Base-by-base conservation (phyloP, 2,888 invertebrate species). In the Serripes groenlandicus region DNA sequence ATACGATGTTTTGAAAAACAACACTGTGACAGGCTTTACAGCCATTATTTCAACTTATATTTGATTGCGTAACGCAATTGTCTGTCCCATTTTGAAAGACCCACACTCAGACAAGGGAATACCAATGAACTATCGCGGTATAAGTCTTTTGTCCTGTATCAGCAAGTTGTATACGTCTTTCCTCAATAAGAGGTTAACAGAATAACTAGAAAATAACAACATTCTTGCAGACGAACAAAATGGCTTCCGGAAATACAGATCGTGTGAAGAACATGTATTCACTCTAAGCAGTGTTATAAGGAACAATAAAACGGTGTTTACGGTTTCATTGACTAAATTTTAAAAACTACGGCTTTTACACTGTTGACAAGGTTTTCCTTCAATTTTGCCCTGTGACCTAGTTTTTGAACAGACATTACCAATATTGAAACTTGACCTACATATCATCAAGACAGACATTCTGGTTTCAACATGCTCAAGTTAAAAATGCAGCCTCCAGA, bases 231-330 rank as follows among this genome's bases (percentile, higher is more conserved):
- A 83, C 26, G 76, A 83, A 54, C 77, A 83, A 69, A 79, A 83
- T 37, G 83, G 83, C 0, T 83, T 83, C 42, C 37, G 83, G 0
- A 4, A 3, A 23, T 15, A 62, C 23, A 64, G 83, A 32, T 76
- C 83, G 11, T 77, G 79, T 68, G 79, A 83, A 32, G 79, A 83
- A 54, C 83, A 83, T 30, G 62, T 73, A 18, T 83, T 78, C 37
- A 68, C 75, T 0, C 32, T 79, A 3, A 72, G 68, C 49, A 79
- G 78, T 42, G 58, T 83, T 28, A 21, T 78, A 21, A 32, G 52
- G 28, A 75, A 78, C 30, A 58, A 74, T 28, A 49, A 60, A 26
- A 32, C 37, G 11, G 54, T 75, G 2, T 71, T 52, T 42, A 66
- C 80, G 21, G 75, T 75, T 21, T 71, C n/a, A n/a, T n/a, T n/a